Evolutionary conservation across 2,888 invertebrate genomes (phyloP).

Genomic region (Dromius quadrimaculatus): DNA sequence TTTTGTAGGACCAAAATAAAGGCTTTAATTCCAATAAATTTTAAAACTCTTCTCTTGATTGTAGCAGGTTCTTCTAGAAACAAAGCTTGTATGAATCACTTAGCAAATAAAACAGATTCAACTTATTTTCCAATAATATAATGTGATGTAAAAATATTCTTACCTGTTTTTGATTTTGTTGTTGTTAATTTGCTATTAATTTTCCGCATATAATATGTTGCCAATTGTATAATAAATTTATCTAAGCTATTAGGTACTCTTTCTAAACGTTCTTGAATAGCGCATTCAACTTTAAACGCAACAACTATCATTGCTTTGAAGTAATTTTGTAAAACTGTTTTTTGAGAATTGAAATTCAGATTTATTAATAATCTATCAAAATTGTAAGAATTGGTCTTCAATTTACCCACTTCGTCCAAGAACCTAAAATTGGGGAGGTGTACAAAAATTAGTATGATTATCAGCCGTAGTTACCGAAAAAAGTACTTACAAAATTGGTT

Average conservation of each 20-base stretch:
- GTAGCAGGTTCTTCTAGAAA: background rate
- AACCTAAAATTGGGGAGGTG: conserved; percentile 12
- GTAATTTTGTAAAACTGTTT: background rate
- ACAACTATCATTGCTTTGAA: conserved; percentile 4
- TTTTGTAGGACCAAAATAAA: conserved; percentile 19
- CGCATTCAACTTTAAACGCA: conserved; percentile 11
- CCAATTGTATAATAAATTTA: background rate
- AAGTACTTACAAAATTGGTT: background rate
- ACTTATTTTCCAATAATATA: too few relatives aligned
- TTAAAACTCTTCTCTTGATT: background rate
- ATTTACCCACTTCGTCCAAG: background rate
- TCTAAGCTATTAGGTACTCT: background rate
- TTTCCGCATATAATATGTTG: background rate
- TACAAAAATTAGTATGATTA: background rate
- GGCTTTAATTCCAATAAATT: conserved; percentile 19
- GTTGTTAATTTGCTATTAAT: background rate
- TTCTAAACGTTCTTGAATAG: background rate
- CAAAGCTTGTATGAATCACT: background rate
- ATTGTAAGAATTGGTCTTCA: conserved; percentile 3
- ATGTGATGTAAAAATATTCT: too few relatives aligned
- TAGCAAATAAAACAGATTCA: too few relatives aligned
- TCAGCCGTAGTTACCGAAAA: background rate
- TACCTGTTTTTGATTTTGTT: background rate
- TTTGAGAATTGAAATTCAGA: background rate
- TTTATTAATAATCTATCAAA: conserved; percentile 4